These are phyloP conservation scores for Cairina moschata DNA, from an alignment of 2,113 vertebrate genomes.

Conservation along the genomic window DNA sequence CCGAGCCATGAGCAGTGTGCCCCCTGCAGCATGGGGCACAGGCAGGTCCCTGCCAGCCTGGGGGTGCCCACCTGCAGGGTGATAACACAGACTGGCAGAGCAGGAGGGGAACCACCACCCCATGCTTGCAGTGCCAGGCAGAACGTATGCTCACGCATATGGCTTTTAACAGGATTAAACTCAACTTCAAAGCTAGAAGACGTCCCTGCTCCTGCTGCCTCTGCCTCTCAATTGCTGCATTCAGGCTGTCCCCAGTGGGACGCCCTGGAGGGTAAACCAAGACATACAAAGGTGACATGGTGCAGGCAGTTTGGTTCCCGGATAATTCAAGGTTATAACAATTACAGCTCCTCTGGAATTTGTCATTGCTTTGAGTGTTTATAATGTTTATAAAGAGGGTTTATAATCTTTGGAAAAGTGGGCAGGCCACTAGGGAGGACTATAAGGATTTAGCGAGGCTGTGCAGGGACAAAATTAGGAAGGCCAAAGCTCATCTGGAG, in stretches of 20 bases:
- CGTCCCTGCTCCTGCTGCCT: background rate
- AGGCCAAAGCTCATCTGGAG: no score
- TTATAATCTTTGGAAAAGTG: no score
- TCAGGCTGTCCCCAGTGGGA: background rate
- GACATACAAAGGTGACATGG: background rate
- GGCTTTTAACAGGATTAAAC: slow-evolving; percentile 19
- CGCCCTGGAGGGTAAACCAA: background rate
- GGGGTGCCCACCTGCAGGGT: background rate
- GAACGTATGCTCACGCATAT: background rate
- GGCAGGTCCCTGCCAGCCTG: background rate
- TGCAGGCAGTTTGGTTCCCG: background rate
- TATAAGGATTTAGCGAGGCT: no score
- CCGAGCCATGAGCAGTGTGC: background rate
- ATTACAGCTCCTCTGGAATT: background rate
- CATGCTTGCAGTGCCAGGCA: background rate
- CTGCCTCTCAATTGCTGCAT: background rate
- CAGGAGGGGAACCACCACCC: background rate
- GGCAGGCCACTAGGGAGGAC: no score
- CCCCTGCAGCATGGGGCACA: rapidly evolving
- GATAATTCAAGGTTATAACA: background rate
- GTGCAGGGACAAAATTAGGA: no score
- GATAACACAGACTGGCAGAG: background rate
- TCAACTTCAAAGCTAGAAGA: slow-evolving; percentile 3
- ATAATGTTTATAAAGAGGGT: no score
- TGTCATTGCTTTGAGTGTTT: background rate